Percentiles rank a stretch among this genome's conserved stretches.
phyloP scores from a whole-genome alignment of 1,140 invertebrate species.

The Brachionus rubens region DNA sequence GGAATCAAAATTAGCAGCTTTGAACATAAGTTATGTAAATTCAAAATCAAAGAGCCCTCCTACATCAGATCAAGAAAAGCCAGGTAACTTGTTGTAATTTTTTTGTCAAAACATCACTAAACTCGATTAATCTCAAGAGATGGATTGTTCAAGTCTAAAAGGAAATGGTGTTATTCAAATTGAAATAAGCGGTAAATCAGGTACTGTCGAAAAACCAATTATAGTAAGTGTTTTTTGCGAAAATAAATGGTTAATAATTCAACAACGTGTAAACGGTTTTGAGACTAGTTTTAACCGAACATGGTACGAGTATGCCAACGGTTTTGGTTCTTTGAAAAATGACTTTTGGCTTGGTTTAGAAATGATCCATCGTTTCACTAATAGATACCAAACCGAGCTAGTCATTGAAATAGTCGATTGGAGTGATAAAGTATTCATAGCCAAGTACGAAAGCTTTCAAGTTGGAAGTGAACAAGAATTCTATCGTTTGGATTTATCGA shows the following conservation, averaged over 20 bases:
- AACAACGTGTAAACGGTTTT: slow-evolving; percentile 37
- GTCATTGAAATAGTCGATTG: slow-evolving; percentile 33
- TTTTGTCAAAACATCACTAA: too few species aligned
- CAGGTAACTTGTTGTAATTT: too few species aligned
- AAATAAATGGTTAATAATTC: slow-evolving; percentile 38
- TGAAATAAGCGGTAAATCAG: background rate
- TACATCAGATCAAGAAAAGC: background rate
- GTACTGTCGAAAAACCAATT: background rate
- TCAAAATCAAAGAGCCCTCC: background rate
- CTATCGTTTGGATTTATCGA: background rate
- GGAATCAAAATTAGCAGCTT: background rate
- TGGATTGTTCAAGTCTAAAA: slow-evolving; percentile 8
- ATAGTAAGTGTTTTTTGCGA: slow-evolving; percentile 7
- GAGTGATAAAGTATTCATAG: slow-evolving; percentile 29
- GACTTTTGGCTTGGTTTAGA: slow-evolving; percentile 46
- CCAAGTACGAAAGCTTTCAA: slow-evolving; percentile 20
- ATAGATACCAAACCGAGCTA: background rate
- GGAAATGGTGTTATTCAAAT: slow-evolving; percentile 31
- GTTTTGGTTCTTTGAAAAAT: background rate
- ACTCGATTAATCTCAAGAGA: too few species aligned
- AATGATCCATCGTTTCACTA: background rate
- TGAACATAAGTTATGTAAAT: background rate
- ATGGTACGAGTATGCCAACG: slow-evolving; percentile 28
- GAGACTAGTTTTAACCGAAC: background rate
- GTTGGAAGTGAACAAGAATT: background rate